Base-by-base conservation (phyloP, 2,888 invertebrate genomes). In the Leptogaster cylindrica region DNA sequence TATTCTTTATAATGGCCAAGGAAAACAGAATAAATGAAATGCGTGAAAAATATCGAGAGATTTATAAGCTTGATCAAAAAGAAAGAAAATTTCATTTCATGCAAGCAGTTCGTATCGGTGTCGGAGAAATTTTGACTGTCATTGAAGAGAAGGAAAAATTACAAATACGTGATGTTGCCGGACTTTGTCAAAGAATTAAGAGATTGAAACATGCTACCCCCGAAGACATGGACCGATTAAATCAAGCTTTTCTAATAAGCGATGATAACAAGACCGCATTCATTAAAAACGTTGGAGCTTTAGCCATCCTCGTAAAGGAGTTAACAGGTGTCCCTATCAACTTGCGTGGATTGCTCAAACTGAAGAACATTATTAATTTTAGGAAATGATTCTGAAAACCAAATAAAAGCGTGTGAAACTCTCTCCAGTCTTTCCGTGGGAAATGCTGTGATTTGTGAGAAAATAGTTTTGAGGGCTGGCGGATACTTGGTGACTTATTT, bases 341-440 rank as follows among this genome's bases (percentile, higher is more conserved):
- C n/a, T n/a, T n/a, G n/a, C n/a, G n/a, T n/a, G 1, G 12, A 36
- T 36, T 39, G 12, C 3, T 39, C n/a, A 5, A 14, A 0, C 12
- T 10, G 5, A 12, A n/a, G 20, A 4, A 39, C 3, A 39, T 1
- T 7, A 18, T 23, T 27, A n/a, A 44, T 28, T 65, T 1, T 6
- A 80, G 80, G 80, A 1, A 66, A 73, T 0, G 71, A 79, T 33
- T 69, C 75, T 0, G 72, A 75, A 16, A 74, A 75, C 0, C 78
- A 78, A 66, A 71, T 78, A 1, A 72, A 74, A 44, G 77, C 81
- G 0, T 73, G 74, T 3, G 80, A 81, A 70, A 77, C 77, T 8
- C 55, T 81, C 2, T 81, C 81, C 61, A 81, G 81, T 70, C 70
- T 79, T 2, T 78, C 80, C 1, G 66, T 81, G 2, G 81, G 81